A percentile compares a stretch with the other conserved stretches of the same genome.
phyloP scores from a whole-genome alignment of 2,888 invertebrate genomes.

The Ctenicera cuprea region DNA sequence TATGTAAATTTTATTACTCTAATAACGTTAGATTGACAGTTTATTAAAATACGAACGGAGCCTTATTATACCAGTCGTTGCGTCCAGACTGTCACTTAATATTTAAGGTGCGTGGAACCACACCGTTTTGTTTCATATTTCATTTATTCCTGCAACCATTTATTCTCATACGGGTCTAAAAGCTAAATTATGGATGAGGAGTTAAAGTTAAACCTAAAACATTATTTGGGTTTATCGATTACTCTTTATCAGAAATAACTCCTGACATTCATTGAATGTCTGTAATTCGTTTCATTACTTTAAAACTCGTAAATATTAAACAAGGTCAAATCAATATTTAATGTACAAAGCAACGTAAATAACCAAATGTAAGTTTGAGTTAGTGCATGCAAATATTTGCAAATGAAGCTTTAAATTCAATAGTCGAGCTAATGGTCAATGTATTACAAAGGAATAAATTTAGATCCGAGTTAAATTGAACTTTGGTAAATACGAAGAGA shows the following conservation, averaged over 20 bases:
- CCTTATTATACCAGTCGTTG: background rate
- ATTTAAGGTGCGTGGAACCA: background rate
- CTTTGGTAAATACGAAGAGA: too few relatives aligned
- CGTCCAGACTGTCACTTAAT: background rate
- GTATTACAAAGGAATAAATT: too few relatives aligned
- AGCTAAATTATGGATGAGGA: background rate
- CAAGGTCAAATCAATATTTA: too few relatives aligned
- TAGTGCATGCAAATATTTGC: too few relatives aligned
- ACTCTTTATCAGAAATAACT: background rate
- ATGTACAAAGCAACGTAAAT: too few relatives aligned
- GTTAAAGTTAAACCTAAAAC: slow-evolving; percentile 1
- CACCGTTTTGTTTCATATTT: background rate
- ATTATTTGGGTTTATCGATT: background rate
- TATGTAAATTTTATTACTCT: background rate
- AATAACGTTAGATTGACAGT: background rate
- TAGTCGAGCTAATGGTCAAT: too few relatives aligned
- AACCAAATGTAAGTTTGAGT: too few relatives aligned
- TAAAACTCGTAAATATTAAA: too few relatives aligned
- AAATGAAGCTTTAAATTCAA: too few relatives aligned
- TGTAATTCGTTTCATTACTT: background rate
- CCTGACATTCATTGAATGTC: background rate
- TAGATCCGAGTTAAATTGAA: too few relatives aligned
- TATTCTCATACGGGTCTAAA: background rate
- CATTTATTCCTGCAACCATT: background rate
- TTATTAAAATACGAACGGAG: background rate